A percentile compares a stretch with the other conserved stretches of the same genome.
Conservation (phyloP, 2,797 vertebrate species). For the Molossus molossus region DNA sequence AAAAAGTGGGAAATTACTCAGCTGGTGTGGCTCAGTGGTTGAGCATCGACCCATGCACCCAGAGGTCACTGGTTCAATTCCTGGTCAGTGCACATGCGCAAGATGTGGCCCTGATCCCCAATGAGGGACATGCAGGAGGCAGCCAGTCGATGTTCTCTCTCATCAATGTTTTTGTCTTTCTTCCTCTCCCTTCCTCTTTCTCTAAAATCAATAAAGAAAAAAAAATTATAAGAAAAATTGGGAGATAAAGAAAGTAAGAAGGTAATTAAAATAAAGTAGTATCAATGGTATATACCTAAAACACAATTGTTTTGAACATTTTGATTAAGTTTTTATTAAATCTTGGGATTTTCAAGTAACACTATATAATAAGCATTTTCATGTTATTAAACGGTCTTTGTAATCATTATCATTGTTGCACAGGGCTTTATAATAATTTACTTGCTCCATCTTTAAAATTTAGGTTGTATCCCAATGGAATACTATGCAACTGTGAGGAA, state of each 20-base stretch:
- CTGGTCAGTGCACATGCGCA: too few species aligned
- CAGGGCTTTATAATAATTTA: neutral
- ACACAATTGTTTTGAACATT: neutral
- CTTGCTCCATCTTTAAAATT: neutral
- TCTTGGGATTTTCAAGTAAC: constrained; percentile 34
- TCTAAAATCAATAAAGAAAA: too few species aligned
- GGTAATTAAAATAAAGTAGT: neutral
- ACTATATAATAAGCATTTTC: neutral
- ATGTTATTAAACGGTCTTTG: neutral
- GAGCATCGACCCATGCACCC: too few species aligned
- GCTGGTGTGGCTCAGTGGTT: too few species aligned
- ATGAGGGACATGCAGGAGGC: too few species aligned
- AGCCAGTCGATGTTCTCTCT: too few species aligned
- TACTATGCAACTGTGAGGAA: too few species aligned
- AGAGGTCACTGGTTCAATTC: too few species aligned
- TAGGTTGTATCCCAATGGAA: too few species aligned
- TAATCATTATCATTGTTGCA: neutral
- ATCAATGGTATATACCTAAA: constrained; percentile 34
- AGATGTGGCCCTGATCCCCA: too few species aligned
- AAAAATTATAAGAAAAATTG: neutral
- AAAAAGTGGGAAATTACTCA: neutral
- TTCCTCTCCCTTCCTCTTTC: too few species aligned
- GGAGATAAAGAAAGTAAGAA: neutral
- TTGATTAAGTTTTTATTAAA: constrained; percentile 30
- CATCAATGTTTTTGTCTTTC: too few species aligned